A percentile compares a stretch with the other conserved stretches of the same genome.
Evolutionary conservation across 1,140 invertebrate genomes (phyloP).

Genomic region (Psilanteris sp.): DNA sequence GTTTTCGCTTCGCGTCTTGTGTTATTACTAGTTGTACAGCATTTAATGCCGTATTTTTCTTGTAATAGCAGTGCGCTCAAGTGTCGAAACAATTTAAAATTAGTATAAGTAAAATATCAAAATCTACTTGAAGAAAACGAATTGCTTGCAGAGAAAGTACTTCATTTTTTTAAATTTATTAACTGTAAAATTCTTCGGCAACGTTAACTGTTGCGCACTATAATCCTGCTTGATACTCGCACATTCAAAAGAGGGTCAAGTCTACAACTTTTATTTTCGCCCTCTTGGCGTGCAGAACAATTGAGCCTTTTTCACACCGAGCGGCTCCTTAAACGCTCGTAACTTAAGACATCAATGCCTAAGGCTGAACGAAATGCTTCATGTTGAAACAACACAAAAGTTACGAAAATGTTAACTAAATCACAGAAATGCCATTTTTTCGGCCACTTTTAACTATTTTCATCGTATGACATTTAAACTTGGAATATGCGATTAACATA

Average conservation of each 20-base stretch:
- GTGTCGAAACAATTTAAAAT: background rate
- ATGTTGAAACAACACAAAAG: slow-evolving; percentile 5
- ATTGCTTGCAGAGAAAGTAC: background rate
- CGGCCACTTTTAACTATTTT: too few species aligned
- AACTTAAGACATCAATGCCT: slow-evolving; percentile 23
- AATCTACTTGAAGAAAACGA: background rate
- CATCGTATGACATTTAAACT: too few species aligned
- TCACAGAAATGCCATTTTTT: slow-evolving; percentile 3
- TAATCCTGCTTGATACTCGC: slow-evolving; percentile 4
- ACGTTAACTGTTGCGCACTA: slow-evolving; percentile 3
- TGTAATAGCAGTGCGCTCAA: background rate
- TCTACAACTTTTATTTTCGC: slow-evolving; percentile 22
- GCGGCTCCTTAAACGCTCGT: slow-evolving; percentile 10
- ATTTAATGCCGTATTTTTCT: background rate
- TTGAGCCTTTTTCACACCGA: slow-evolving; percentile 10
- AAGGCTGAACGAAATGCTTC: slow-evolving; percentile 6
- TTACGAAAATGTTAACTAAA: too few species aligned
- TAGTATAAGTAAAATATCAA: background rate
- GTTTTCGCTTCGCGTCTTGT: background rate
- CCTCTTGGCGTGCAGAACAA: slow-evolving; percentile 10
- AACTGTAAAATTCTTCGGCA: background rate
- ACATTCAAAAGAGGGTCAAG: slow-evolving; percentile 26
- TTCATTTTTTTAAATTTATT: slow-evolving; percentile 9
- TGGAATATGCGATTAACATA: too few species aligned
- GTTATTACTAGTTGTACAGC: background rate